These are phyloP conservation scores for Camelus dromedarius DNA, from an alignment of 2,113 vertebrate species.

Conservation along the genomic window DNA sequence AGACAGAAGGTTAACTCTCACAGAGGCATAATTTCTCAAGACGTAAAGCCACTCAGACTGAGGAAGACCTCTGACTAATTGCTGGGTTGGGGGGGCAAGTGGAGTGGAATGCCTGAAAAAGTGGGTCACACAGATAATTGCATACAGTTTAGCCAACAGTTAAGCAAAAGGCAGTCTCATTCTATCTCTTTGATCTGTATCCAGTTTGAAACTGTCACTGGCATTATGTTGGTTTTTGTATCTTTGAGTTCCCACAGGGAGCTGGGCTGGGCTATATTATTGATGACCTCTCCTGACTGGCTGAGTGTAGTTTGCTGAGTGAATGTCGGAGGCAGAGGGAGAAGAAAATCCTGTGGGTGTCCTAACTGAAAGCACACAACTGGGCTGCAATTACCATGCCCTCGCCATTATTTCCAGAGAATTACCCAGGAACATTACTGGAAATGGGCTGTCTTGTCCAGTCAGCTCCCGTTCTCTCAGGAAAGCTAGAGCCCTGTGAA, in stretches of 20 bases:
- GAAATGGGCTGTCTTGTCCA: conserved; percentile 38
- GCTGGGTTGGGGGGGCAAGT: background rate
- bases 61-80: background rate
- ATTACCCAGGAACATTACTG: background rate
- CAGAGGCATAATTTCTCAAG: background rate
- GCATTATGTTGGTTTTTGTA: background rate
- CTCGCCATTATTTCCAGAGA: conserved; percentile 47
- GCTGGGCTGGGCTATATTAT: background rate
- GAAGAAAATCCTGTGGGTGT: background rate
- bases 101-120: background rate
- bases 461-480: background rate
- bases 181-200: background rate
- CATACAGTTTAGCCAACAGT: background rate
- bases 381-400: background rate
- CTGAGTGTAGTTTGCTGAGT: background rate
- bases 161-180: background rate
- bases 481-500: conserved; percentile 4
- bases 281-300: background rate
- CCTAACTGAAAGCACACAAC: background rate
- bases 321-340: background rate
- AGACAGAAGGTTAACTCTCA: background rate
- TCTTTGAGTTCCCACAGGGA: background rate
- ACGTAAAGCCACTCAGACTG: background rate
- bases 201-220: conserved; percentile 4
- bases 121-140: background rate